Conservation (phyloP, 2,113 vertebrate genomes). For the Rhabdomys dilectus region DNA sequence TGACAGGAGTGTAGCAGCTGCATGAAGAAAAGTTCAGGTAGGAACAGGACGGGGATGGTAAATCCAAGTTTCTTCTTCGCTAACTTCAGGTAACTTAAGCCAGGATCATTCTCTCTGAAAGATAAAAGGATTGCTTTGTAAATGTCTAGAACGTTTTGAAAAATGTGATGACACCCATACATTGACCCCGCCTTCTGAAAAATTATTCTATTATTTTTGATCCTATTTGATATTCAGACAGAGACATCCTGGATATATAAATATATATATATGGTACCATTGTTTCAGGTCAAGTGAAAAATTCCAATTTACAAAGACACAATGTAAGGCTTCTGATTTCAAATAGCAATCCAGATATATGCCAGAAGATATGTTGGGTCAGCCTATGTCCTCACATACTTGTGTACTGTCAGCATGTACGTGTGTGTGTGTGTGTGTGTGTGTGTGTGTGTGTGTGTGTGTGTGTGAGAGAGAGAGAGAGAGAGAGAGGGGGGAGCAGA, state of each 20-base stretch:
- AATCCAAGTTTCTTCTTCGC: neutral
- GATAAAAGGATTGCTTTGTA: neutral
- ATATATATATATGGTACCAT: neutral
- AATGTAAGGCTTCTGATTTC: constrained; percentile 16
- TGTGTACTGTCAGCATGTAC: no score
- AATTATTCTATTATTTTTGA: constrained; percentile 4
- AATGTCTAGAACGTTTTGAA: neutral
- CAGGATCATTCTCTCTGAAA: neutral
- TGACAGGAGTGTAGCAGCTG: constrained; percentile 47
- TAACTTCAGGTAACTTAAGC: neutral
- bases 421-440: neutral
- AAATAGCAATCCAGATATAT: neutral
- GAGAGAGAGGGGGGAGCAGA: neutral
- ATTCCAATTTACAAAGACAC: neutral
- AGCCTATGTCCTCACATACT: no score
- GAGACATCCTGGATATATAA: neutral
- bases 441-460: neutral
- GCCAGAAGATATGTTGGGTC: no score
- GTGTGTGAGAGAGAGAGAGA: no score
- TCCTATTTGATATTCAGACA: constrained; percentile 2
- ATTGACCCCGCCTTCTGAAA: neutral
- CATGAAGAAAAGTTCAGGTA: constrained; percentile 29
- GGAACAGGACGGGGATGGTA: neutral
- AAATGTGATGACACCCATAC: neutral
- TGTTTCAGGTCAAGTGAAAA: constrained; percentile 47